Percentiles rank a stretch among this genome's conserved stretches.
phyloP scores from a whole-genome alignment of 2,113 vertebrate species.

The Boulengeromyrus knoepffleri region DNA sequence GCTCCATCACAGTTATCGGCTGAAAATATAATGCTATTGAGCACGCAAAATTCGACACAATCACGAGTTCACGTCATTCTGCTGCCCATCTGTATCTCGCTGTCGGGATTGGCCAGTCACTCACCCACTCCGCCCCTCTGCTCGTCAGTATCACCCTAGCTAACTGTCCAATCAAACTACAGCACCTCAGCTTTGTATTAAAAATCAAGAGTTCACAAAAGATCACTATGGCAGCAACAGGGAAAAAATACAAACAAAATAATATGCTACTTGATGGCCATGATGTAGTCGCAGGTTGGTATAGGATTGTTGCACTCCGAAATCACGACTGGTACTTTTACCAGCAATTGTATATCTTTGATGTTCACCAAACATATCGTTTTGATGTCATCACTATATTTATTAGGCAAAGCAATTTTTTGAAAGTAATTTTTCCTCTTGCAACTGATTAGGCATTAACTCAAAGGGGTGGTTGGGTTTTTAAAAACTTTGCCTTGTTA shows the following conservation, averaged over 20 bases:
- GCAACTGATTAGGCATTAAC: not conserved
- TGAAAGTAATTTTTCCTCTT: slow-evolving; percentile 10
- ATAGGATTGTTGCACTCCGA: not conserved
- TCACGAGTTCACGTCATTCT: not conserved
- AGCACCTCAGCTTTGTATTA: slow-evolving; percentile 45
- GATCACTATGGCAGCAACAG: slow-evolving; percentile 54
- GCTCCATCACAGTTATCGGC: not conserved
- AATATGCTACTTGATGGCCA: not conserved
- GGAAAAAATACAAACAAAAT: slow-evolving; percentile 36
- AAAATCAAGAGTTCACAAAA: slow-evolving; percentile 61
- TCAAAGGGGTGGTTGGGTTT: not conserved
- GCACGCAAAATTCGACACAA: not conserved
- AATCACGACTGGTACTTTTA: not conserved
- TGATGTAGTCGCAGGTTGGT: not conserved
- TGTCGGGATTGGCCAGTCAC: slow-evolving; percentile 7
- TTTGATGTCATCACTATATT: not conserved
- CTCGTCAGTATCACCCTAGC: slow-evolving; percentile 45
- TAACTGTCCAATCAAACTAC: slow-evolving; percentile 49
- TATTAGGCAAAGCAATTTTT: not conserved
- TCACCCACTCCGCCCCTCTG: slow-evolving; percentile 16
- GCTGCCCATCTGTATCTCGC: not conserved
- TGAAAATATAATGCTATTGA: not conserved
- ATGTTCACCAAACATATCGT: not conserved
- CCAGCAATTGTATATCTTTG: not conserved
- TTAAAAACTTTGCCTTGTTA: not conserved